These are phyloP conservation scores for Eutrigla gurnardus DNA, from an alignment of 2,797 vertebrate species.

Conservation along the genomic window DNA sequence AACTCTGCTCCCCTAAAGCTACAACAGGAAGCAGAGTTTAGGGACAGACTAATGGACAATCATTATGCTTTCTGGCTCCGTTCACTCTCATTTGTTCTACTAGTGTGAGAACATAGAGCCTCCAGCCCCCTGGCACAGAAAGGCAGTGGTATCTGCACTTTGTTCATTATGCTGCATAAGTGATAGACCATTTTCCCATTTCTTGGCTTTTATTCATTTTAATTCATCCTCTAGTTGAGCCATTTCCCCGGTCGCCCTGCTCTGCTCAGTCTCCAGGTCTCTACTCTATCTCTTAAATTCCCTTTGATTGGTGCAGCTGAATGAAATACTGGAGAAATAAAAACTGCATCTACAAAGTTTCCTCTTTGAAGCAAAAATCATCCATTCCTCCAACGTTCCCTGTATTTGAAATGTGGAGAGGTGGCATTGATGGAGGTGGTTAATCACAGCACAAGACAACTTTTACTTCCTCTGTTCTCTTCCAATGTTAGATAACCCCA, in stretches of 20 bases:
- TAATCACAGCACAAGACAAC: slow-evolving; percentile 55
- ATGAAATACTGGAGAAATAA: slow-evolving; percentile 55
- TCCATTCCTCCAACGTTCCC: not conserved
- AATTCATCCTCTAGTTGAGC: slow-evolving; percentile 76
- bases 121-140: slow-evolving; percentile 62
- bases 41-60: slow-evolving; percentile 71
- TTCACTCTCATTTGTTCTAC: slow-evolving; percentile 66
- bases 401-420: slow-evolving; percentile 34
- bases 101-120: slow-evolving; percentile 73
- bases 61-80: slow-evolving; percentile 70
- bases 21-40: slow-evolving; percentile 75
- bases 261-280: slow-evolving; percentile 68
- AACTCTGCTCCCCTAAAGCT: slow-evolving; percentile 63
- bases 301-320: slow-evolving; percentile 66
- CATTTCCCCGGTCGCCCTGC: slow-evolving; percentile 66
- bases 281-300: slow-evolving; percentile 74
- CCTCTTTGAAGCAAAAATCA: slow-evolving; percentile 38
- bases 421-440: slow-evolving; percentile 34
- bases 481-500: slow-evolving; percentile 70
- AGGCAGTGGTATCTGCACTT: slow-evolving; percentile 77
- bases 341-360: slow-evolving; percentile 59
- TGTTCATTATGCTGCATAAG: slow-evolving; percentile 77
- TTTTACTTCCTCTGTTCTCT: slow-evolving; percentile 49
- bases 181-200: slow-evolving; percentile 79
- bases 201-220: slow-evolving; percentile 81